Evolutionary conservation across 2,113 vertebrate species (phyloP).

Genomic region (Ia io): DNA sequence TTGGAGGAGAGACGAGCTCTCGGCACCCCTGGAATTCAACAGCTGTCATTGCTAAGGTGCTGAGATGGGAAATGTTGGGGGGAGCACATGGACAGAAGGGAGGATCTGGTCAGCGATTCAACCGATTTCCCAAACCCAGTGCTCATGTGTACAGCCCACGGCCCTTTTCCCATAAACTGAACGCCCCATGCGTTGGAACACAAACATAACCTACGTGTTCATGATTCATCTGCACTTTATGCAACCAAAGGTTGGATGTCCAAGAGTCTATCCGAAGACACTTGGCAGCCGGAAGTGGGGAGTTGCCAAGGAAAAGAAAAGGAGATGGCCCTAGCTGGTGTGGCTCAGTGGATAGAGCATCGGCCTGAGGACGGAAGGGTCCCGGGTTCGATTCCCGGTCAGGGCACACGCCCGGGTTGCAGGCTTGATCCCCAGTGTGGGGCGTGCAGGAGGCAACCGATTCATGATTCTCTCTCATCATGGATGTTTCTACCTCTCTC

Average conservation of each 20-base stretch:
- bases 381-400: too few relatives aligned
- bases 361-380: too few relatives aligned
- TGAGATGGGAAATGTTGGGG: neutral
- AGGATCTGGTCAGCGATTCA: neutral
- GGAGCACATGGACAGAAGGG: neutral
- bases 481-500: too few relatives aligned
- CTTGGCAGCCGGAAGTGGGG: constrained; percentile 57
- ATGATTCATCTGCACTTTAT: constrained; percentile 61
- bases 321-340: neutral
- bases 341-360: too few relatives aligned
- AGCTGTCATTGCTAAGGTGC: constrained; percentile 16
- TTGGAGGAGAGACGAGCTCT: constrained; percentile 21
- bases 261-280: constrained; percentile 56
- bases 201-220: constrained; percentile 61
- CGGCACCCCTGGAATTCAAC: neutral
- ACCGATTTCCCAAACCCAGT: neutral
- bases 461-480: too few relatives aligned
- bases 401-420: too few relatives aligned
- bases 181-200: constrained; percentile 33
- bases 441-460: too few relatives aligned
- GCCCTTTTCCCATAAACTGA: constrained; percentile 47
- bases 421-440: too few relatives aligned
- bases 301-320: constrained; percentile 36
- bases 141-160: neutral
- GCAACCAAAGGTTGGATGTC: constrained; percentile 60